Percentiles rank a stretch among this genome's conserved stretches.
Conservation (phyloP, 2,797 vertebrate genomes). For the Peromyscus attwateri region DNA sequence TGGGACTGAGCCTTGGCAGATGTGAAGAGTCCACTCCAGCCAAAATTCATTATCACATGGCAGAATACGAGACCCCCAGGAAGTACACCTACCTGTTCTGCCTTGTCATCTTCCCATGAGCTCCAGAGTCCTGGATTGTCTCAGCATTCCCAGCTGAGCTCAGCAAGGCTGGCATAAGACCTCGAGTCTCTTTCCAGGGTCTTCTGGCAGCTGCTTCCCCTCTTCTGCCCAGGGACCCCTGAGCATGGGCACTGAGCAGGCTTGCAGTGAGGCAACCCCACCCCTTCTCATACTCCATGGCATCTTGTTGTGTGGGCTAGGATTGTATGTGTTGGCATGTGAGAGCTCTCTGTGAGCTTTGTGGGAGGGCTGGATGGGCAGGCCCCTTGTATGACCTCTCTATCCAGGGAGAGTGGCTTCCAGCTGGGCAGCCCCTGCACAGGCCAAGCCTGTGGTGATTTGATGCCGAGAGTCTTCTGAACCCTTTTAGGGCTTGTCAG, state of each 20-base stretch:
- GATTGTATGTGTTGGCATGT: neutral
- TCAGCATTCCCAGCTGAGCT: neutral
- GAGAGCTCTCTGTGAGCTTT: neutral
- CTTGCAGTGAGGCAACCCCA: neutral
- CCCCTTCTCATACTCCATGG: neutral
- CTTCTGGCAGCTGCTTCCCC: neutral
- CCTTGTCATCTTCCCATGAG: neutral
- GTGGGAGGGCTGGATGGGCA: fast-evolving
- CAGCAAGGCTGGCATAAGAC: constrained; percentile 80
- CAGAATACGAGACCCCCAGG: neutral
- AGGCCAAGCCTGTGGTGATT: neutral
- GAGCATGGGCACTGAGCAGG: neutral
- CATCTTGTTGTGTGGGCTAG: neutral
- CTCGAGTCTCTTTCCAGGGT: constrained; percentile 69
- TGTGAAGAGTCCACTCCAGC: neutral
- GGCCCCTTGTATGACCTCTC: neutral
- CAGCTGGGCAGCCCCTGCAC: neutral
- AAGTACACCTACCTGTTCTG: neutral
- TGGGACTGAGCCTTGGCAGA: neutral
- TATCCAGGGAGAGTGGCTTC: neutral
- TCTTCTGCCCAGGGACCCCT: too few relatives aligned
- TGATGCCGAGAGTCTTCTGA: neutral
- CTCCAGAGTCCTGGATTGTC: neutral
- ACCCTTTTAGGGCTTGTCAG: neutral
- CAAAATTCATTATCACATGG: neutral